Percentiles rank a stretch among this genome's conserved stretches.
These are phyloP conservation scores for Tenthredo amoena DNA, from an alignment of 2,888 invertebrate genomes.

Conservation along the genomic window DNA sequence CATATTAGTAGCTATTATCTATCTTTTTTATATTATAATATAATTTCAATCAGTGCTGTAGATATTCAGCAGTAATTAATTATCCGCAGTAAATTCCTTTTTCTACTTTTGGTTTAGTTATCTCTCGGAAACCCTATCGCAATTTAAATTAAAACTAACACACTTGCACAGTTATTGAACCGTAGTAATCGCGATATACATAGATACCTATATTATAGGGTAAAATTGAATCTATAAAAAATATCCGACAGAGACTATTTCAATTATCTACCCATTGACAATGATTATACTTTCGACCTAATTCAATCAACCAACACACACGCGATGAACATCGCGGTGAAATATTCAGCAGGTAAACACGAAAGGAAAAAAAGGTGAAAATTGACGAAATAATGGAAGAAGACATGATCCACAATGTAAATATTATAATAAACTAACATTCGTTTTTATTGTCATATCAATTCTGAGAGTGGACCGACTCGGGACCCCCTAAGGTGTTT, in stretches of 20 bases:
- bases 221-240: background rate
- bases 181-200: background rate
- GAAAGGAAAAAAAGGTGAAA: background rate
- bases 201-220: background rate
- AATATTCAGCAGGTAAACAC: background rate
- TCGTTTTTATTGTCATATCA: background rate
- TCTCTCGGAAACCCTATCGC: background rate
- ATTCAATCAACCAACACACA: background rate
- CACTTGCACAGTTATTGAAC: background rate
- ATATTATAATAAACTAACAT: background rate
- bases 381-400: background rate
- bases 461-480: background rate
- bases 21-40: background rate
- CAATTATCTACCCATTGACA: background rate
- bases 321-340: background rate
- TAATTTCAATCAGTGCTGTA: background rate
- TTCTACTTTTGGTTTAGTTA: no score
- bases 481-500: background rate
- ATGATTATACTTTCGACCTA: background rate
- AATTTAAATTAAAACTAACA: background rate
- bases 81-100: background rate
- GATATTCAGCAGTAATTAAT: background rate
- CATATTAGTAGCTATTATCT: background rate
- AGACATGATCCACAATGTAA: background rate
- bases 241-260: background rate